A percentile compares a stretch with the other conserved stretches of the same genome.
Evolutionary conservation across 2,888 invertebrate species (phyloP).

Genomic region (Spisula solida): DNA sequence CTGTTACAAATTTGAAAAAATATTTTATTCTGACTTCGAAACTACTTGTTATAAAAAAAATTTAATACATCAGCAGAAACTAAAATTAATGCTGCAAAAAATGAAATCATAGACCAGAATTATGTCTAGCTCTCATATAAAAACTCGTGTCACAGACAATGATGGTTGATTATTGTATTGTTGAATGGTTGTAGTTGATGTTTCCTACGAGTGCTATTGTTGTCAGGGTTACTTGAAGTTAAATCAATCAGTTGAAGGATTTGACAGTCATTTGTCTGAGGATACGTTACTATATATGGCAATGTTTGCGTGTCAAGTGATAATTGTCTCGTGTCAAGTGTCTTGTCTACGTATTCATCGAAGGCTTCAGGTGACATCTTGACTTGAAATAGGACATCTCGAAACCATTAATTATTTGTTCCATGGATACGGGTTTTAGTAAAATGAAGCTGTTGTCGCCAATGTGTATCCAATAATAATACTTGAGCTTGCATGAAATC

Average conservation of each 20-base stretch:
- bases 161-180: background rate
- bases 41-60: background rate
- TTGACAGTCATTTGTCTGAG: background rate
- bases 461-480: background rate
- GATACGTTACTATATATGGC: background rate
- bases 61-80: background rate
- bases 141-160: background rate
- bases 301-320: slow-evolving; percentile 9
- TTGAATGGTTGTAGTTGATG: background rate
- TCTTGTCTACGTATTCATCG: background rate
- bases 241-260: slow-evolving; percentile 13
- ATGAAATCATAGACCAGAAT: background rate
- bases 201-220: background rate
- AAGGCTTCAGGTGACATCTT: background rate
- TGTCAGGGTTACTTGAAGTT: slow-evolving; percentile 1
- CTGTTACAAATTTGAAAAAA: background rate
- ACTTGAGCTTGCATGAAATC: background rate
- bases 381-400: slow-evolving; percentile 6
- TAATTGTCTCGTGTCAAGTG: slow-evolving; percentile 13
- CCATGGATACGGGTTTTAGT: background rate
- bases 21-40: background rate
- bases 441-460: background rate
- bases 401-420: slow-evolving; percentile 6
- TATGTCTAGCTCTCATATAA: background rate
- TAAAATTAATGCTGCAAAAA: background rate